Conservation (phyloP, 2,113 vertebrate species). For the Syngnathoides biaculeatus region DNA sequence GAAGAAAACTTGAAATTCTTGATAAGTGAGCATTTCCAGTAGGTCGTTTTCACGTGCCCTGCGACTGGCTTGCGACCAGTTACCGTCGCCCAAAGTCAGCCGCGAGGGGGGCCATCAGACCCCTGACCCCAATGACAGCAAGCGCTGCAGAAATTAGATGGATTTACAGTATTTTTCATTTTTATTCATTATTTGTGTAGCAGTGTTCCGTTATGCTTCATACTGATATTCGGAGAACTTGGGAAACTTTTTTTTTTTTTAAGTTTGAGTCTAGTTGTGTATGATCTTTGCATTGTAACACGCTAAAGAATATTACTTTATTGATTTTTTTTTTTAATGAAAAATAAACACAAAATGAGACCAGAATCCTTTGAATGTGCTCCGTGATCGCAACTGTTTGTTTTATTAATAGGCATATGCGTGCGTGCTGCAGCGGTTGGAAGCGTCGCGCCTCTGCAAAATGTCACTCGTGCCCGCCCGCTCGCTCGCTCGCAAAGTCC, state of each 20-base stretch:
- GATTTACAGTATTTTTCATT: no score
- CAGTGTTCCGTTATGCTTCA: no score
- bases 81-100: no score
- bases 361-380: background rate
- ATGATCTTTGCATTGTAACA: background rate
- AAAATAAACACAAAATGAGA: background rate
- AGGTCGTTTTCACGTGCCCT: no score
- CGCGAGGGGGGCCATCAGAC: no score
- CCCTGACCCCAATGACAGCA: no score
- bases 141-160: no score
- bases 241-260: background rate
- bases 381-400: background rate
- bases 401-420: background rate
- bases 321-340: background rate
- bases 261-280: background rate
- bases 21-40: background rate
- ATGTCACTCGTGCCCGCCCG: conserved; percentile 36
- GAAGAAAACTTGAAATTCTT: no score
- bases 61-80: no score
- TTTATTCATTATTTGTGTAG: no score
- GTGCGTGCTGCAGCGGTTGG: background rate
- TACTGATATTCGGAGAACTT: background rate
- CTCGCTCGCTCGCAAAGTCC: conserved; percentile 31
- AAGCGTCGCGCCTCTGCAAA: conserved; percentile 12
- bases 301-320: background rate